phyloP scores from a whole-genome alignment of 2,797 vertebrate species.

The Pseudomugil tenellus region DNA sequence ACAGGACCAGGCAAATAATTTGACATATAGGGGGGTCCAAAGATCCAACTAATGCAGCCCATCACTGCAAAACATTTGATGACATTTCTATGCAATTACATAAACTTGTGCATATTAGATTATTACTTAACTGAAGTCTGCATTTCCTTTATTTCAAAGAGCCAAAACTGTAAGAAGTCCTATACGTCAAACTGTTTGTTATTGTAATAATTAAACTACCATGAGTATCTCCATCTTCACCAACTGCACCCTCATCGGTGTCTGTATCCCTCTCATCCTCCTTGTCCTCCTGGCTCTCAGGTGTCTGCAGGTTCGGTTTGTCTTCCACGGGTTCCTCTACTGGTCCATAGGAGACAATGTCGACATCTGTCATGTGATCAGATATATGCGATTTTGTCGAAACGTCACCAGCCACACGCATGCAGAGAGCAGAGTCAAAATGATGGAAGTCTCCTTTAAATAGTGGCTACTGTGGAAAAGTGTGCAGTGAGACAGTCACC shows the following conservation, averaged over 20 bases:
- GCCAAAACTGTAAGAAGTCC: not conserved
- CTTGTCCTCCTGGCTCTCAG: constrained; percentile 61
- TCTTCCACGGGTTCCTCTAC: constrained; percentile 65
- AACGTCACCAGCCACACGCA: constrained; percentile 42
- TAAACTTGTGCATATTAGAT: not conserved
- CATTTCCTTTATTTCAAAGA: not conserved
- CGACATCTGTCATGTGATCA: constrained; percentile 75
- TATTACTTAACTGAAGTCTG: not conserved
- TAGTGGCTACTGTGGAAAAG: constrained; percentile 45
- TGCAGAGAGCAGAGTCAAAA: constrained; percentile 41
- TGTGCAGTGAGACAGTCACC: constrained; percentile 50
- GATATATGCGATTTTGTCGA: constrained; percentile 46
- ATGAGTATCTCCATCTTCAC: constrained; percentile 64
- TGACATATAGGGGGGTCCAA: not conserved
- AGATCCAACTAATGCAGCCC: not conserved
- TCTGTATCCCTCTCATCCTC: constrained; percentile 74
- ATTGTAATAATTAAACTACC: constrained; percentile 68
- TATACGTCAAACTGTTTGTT: constrained; percentile 1
- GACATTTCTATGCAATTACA: not conserved
- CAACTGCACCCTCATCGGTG: constrained; percentile 73
- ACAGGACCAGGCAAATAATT: not conserved
- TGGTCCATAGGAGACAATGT: constrained; percentile 48
- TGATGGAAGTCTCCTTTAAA: constrained; percentile 35
- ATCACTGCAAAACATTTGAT: not conserved
- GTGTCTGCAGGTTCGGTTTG: constrained; percentile 45